Evolutionary conservation across 2,113 vertebrate species (phyloP).

Genomic region (Phrynocephalus versicolor): DNA sequence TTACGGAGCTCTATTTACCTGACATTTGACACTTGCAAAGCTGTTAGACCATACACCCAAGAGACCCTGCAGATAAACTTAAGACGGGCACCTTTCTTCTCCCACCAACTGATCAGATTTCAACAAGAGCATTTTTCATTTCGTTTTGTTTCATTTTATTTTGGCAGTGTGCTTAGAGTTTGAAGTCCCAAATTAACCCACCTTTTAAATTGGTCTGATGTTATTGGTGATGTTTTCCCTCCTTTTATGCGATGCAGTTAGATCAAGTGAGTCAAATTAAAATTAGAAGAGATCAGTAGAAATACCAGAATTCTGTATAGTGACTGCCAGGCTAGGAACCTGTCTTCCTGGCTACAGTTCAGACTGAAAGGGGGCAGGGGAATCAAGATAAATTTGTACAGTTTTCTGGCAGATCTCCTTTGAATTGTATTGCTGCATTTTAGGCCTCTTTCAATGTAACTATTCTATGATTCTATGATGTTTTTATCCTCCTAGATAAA

Average conservation of each 20-base stretch:
- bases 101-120: conserved; percentile 53
- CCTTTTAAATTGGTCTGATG: background rate
- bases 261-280: background rate
- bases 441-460: too few species aligned
- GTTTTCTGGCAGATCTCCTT: too few species aligned
- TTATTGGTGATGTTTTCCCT: background rate
- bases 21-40: background rate
- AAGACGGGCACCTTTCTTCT: conserved; percentile 41
- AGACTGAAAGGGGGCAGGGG: too few species aligned
- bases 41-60: conserved; percentile 40
- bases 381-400: too few species aligned
- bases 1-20: conserved; percentile 6
- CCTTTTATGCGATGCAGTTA: background rate
- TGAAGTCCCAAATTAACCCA: background rate
- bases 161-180: background rate
- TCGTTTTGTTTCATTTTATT: conserved; percentile 18
- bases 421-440: too few species aligned
- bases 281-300: too few species aligned
- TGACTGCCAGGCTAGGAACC: too few species aligned
- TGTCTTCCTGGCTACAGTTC: too few species aligned
- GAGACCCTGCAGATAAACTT: conserved; percentile 48
- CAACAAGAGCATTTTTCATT: conserved; percentile 39
- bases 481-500: background rate
- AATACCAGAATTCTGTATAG: too few species aligned
- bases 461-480: too few species aligned